A percentile compares a stretch with the other conserved stretches of the same genome.
phyloP scores from a whole-genome alignment of 1,140 invertebrate genomes.

The Pectinophora gossypiella region DNA sequence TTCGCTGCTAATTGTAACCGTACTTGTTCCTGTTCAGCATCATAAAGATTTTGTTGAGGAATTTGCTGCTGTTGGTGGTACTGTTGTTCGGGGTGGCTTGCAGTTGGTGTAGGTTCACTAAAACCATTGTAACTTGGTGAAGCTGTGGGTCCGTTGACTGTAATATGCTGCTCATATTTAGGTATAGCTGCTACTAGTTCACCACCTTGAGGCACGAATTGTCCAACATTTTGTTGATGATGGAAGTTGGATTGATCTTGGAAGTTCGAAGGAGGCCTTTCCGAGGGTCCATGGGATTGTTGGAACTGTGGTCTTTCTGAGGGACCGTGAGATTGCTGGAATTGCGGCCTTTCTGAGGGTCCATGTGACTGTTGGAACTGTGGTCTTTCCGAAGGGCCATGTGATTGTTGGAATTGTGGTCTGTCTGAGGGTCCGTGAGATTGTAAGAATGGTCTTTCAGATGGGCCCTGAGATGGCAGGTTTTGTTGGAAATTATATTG shows the following conservation, averaged over 20 bases:
- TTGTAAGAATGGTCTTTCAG: constrained; percentile 39
- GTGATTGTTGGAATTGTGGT: constrained; percentile 15
- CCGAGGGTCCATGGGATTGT: constrained; percentile 37
- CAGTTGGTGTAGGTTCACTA: constrained; percentile 31
- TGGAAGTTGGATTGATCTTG: constrained; percentile 36
- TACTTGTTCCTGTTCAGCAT: constrained; percentile 70
- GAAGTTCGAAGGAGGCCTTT: constrained; percentile 39
- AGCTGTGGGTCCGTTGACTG: constrained; percentile 64
- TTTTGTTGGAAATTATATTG: constrained; percentile 43
- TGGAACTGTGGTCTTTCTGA: constrained; percentile 41
- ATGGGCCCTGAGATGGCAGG: constrained; percentile 51
- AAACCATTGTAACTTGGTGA: constrained; percentile 41
- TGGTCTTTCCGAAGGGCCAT: constrained; percentile 33
- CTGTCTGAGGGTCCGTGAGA: constrained; percentile 43
- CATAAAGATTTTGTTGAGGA: constrained; percentile 52
- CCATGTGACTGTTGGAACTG: constrained; percentile 32
- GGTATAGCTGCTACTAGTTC: constrained; percentile 84
- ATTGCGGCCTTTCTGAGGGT: constrained; percentile 41
- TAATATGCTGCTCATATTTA: constrained; percentile 85
- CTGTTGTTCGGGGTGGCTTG: constrained; percentile 29
- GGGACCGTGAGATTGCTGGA: constrained; percentile 7
- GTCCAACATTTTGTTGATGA: constrained; percentile 59
- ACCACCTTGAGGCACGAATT: constrained; percentile 76
- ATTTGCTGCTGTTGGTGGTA: constrained; percentile 35
- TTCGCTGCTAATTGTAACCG: constrained; percentile 67